phyloP scores from a whole-genome alignment of 2,888 invertebrate genomes.

The Argyresthia goedartella region DNA sequence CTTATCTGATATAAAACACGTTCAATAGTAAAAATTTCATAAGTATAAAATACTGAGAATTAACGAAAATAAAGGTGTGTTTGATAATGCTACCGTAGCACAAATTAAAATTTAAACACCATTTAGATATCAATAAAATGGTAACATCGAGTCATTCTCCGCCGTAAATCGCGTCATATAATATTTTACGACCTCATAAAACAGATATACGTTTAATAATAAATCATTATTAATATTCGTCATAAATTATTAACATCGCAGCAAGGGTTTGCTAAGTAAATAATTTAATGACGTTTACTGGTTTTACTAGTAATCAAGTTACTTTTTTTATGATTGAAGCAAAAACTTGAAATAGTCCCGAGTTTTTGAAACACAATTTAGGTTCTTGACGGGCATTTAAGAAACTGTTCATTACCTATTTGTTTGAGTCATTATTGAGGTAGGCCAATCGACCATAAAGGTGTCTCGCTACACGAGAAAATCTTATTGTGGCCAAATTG shows the following conservation, averaged over 20 bases:
- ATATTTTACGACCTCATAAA: slow-evolving; percentile 41
- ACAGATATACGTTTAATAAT: slow-evolving; percentile 53
- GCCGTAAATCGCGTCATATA: slow-evolving; percentile 20
- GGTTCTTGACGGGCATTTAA: no score
- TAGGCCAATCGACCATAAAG: no score
- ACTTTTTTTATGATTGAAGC: background rate
- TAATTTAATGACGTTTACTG: slow-evolving; percentile 29
- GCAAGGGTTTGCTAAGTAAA: slow-evolving; percentile 48
- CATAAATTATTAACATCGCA: slow-evolving; percentile 41
- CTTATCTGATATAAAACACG: no score
- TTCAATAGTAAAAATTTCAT: no score
- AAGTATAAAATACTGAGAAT: no score
- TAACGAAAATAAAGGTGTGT: background rate
- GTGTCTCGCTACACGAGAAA: no score
- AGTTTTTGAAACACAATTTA: no score
- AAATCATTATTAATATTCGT: slow-evolving; percentile 56
- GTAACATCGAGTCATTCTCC: no score
- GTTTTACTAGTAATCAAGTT: background rate
- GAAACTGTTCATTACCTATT: no score
- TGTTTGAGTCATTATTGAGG: no score
- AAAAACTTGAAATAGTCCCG: background rate
- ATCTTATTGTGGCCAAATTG: no score
- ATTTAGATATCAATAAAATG: slow-evolving; percentile 49
- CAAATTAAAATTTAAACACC: background rate
- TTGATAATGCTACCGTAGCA: background rate